Percentiles rank a stretch among this genome's conserved stretches.
Conservation (phyloP, 1,140 invertebrate species). For the Ips nitidus region DNA sequence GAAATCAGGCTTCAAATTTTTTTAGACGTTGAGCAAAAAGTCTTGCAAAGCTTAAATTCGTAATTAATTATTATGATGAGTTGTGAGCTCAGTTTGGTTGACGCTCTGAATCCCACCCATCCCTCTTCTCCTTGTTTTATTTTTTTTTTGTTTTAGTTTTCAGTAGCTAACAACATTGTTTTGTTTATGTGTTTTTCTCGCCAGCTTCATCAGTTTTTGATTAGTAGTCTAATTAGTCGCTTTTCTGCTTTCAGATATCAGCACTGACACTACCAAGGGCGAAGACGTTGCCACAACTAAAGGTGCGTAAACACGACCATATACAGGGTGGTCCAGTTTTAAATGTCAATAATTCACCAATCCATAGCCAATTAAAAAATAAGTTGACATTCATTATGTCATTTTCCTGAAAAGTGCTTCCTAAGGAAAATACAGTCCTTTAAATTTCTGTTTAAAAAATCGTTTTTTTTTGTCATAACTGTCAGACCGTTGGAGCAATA, state of each 20-base stretch:
- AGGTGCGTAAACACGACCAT: constrained; percentile 10
- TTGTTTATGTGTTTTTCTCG: constrained; percentile 16
- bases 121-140: constrained; percentile 18
- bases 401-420: too few relatives aligned
- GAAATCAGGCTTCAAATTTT: too few relatives aligned
- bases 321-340: background rate
- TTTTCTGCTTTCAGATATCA: constrained; percentile 18
- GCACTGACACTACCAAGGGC: constrained; percentile 32
- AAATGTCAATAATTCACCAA: too few relatives aligned
- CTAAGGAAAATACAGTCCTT: too few relatives aligned
- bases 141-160: constrained; percentile 29
- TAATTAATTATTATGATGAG: background rate
- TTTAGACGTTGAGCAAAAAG: too few relatives aligned
- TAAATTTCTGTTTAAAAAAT: too few relatives aligned
- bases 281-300: constrained; percentile 39
- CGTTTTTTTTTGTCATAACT: too few relatives aligned
- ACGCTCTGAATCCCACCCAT: constrained; percentile 4
- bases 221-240: background rate
- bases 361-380: too few relatives aligned
- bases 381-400: too few relatives aligned
- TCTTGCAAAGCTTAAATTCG: too few relatives aligned
- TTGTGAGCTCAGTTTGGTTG: background rate
- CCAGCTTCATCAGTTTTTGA: background rate
- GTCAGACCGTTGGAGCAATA: too few relatives aligned
- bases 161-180: constrained; percentile 30